These are phyloP conservation scores for Zaprionus lachaisei DNA, from an alignment of 1,140 invertebrate genomes.

Conservation along the genomic window DNA sequence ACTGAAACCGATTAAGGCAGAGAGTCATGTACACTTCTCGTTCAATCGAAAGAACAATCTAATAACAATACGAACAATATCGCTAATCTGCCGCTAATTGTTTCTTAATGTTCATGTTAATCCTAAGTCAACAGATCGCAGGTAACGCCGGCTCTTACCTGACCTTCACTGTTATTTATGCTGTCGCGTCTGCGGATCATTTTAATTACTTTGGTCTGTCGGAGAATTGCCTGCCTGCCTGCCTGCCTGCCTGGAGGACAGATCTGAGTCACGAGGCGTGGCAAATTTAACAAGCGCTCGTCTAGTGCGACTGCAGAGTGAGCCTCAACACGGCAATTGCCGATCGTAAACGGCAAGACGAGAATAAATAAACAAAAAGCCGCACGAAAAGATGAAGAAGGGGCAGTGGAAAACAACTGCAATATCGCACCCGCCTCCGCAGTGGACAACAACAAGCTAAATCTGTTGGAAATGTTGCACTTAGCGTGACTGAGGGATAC, in stretches of 20 bases:
- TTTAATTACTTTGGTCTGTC: conserved; percentile 37
- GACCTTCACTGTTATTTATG: neutral
- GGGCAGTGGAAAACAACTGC: neutral
- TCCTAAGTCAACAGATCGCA: conserved; percentile 36
- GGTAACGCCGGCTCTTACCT: conserved; percentile 49
- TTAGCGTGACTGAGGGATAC: neutral
- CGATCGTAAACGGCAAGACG: conserved; percentile 58
- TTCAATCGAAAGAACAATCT: neutral
- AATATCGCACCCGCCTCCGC: conserved; percentile 7
- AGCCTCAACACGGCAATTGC: conserved; percentile 48
- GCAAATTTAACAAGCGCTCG: conserved; percentile 40
- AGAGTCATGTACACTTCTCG: conserved; percentile 19
- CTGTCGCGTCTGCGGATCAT: conserved; percentile 17
- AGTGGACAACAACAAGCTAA: conserved; percentile 18
- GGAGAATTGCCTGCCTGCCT: neutral
- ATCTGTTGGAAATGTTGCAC: conserved; percentile 11
- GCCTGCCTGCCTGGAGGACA: conserved; percentile 11
- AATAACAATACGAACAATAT: conserved; percentile 38
- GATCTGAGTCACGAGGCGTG: conserved; percentile 55
- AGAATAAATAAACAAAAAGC: conserved; percentile 50
- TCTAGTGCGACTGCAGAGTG: neutral
- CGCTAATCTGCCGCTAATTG: conserved; percentile 74
- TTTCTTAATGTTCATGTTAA: conserved; percentile 72
- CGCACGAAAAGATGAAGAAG: neutral
- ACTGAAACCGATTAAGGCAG: conserved; percentile 62